Base-by-base conservation (phyloP, 30 jellyfish, hydroid and myxozoan species). In the Pseudorhiza aurosa region DNA sequence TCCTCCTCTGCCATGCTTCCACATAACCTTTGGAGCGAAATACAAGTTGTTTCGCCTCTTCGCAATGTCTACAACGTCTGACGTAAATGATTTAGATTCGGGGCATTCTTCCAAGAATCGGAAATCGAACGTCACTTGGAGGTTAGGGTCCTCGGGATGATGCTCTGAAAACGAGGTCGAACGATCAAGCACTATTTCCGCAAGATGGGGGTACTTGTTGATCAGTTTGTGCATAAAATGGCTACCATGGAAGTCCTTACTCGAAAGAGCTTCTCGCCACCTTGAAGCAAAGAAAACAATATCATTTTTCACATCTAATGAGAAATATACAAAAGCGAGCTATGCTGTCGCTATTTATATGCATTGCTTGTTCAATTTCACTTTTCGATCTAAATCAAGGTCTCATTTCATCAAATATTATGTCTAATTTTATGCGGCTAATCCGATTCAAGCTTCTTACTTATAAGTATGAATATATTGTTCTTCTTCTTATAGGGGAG, bases 131-230 rank as follows among this genome's bases (percentile, higher is more conserved):
- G 81, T 33, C 11, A 67, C 63, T 33, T 39, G 15, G 24, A 67
- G 39, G 36, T 39, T 37, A 1, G 81, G 81, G 28, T 67, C 58
- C 37, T 67, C 81, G 4, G 81, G 81, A 9, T 45, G 81, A 18
- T 67, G 81, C n/a, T 67, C 65, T 45, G 81, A 67, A 45, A 67
- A 67, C 30, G 50, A 5, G 81, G 65, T 45, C 1, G 65, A 67
- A 22, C 81, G 63, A 26, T 67, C 65, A 21, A 67, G 46, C 4
- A 67, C 65, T 1, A 18, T 45, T 28, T 67, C 81, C 8, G 81
- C 81, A 2, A 44, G 58, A 12, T 10, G 36, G 1, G 81, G 81
- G 4, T 39, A 22, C 18, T 27, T 67, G 14, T 67, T 65, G 1
- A 67, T 67, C 8, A 67, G 67, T 26, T 42, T 67, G 26, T 40